Conservation (phyloP, 2,888 invertebrate species). For the Abscondita cerata region DNA sequence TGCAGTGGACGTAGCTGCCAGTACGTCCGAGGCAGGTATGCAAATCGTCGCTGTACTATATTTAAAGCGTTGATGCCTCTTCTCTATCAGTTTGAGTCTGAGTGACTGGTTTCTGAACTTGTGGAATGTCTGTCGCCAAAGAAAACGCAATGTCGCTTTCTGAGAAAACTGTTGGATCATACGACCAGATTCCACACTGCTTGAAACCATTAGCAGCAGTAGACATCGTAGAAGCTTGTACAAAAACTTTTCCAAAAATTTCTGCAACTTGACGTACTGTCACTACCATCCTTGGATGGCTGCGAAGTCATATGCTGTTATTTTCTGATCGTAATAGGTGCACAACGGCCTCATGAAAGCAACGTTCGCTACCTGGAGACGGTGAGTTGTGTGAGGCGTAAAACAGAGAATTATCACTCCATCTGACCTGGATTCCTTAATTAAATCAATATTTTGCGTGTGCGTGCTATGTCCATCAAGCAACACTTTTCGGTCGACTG, state of each 20-base stretch:
- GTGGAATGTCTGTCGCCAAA: conserved; percentile 1
- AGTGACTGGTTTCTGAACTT: too few relatives aligned
- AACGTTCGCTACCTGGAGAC: too few relatives aligned
- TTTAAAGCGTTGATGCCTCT: not conserved
- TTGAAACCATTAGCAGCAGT: not conserved
- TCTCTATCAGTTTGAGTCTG: not conserved
- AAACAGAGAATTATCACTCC: too few relatives aligned
- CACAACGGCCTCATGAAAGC: not conserved
- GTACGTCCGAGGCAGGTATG: too few relatives aligned
- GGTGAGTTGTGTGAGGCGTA: not conserved
- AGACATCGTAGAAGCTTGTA: too few relatives aligned
- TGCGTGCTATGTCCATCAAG: too few relatives aligned
- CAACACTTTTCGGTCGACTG: too few relatives aligned
- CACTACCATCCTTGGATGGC: not conserved
- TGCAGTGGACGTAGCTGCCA: too few relatives aligned
- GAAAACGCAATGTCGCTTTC: too few relatives aligned
- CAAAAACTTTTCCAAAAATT: not conserved
- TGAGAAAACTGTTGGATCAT: too few relatives aligned
- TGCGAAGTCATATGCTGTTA: conserved; percentile 7
- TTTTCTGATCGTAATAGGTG: conserved; percentile 2
- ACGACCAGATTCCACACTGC: too few relatives aligned
- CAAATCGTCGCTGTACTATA: too few relatives aligned
- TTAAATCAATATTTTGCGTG: not conserved
- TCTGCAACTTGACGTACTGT: not conserved
- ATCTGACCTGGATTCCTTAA: not conserved